phyloP scores from a whole-genome alignment of 2,113 vertebrate genomes.

The Tursiops truncatus region DNA sequence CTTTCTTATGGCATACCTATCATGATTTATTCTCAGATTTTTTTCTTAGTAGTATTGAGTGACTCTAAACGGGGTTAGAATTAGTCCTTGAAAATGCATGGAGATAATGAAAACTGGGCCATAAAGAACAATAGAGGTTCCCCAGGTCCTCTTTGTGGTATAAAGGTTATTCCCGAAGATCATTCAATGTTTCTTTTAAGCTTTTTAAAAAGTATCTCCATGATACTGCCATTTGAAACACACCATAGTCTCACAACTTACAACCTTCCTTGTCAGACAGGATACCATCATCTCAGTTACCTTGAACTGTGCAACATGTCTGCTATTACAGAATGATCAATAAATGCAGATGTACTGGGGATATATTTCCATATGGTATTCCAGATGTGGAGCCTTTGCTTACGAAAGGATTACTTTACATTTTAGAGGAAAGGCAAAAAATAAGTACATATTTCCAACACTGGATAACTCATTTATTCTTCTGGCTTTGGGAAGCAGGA shows the following conservation, averaged over 20 bases:
- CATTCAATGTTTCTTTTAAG: neutral
- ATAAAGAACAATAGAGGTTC: neutral
- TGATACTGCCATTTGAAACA: neutral
- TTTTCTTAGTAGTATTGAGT: neutral
- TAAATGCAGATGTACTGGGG: neutral
- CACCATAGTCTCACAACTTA: accelerated
- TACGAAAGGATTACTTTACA: slow-evolving; percentile 39
- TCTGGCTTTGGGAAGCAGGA: neutral
- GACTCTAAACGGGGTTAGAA: neutral
- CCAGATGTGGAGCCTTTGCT: slow-evolving; percentile 15
- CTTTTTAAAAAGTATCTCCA: neutral
- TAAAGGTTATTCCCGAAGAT: neutral
- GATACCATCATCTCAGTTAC: neutral
- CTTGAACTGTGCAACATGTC: accelerated
- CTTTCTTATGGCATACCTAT: neutral
- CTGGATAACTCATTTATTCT: neutral
- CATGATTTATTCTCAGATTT: neutral
- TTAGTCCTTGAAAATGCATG: neutral
- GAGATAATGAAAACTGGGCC: neutral
- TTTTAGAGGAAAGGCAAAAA: slow-evolving; percentile 16
- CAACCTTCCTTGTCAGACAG: neutral
- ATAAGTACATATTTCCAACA: neutral
- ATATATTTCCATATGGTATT: neutral
- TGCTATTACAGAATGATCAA: neutral
- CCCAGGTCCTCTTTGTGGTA: neutral